Evolutionary conservation across 2,797 vertebrate genomes (phyloP), one percentile per base, ranked within the genome.

Genomic region (Pteronotus mesoamericanus): DNA sequence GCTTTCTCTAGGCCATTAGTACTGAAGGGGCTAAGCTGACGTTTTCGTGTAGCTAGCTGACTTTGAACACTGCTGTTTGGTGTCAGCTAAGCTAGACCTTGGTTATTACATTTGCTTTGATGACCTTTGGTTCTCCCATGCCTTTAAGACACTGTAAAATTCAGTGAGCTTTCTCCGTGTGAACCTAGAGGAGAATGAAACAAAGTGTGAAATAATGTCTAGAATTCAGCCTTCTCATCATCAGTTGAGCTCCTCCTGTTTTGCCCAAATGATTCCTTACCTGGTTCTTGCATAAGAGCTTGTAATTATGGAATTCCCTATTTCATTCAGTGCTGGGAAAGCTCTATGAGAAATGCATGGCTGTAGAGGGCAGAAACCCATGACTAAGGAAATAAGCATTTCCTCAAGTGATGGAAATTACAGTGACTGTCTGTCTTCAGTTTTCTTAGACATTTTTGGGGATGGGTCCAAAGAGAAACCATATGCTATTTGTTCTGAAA

Each of bases 401-500:
- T 96, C 91, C 53, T 39, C 4, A 55, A 95, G 86, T 95, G 93
- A 51, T 11, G n/a, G 66, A 61, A 94, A 83, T 92, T 79, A n/a
- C 59, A 82, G 21, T 5, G 61, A 55, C 15, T 21, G 3, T 74
- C 26, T 68, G 3, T 66, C 19, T 37, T 85, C 46, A 42, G 29
- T 66, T 75, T 72, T 44, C 55, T 71, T 39, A 37, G 8, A 57
- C 11, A 12, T 80, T 24, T 86, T 89, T 64, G 64, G 80, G 26
- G 59, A 84, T 24, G 26, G 39, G 29, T 66, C 74, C 57, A 74
- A 46, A 57, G 44, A 86, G 55, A 86, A 89, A 69, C 59, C 55
- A 64, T 46, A 24, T 21, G 42, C 51, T 91, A 14, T 55, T 92
- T 79, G 24, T 29, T 86, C 21, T 44, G 68, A 24, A 75, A 91